Percentiles rank a stretch among this genome's conserved stretches.
phyloP scores from a whole-genome alignment of 2,113 vertebrate genomes.

The Leptobrachium ailaonicum region DNA sequence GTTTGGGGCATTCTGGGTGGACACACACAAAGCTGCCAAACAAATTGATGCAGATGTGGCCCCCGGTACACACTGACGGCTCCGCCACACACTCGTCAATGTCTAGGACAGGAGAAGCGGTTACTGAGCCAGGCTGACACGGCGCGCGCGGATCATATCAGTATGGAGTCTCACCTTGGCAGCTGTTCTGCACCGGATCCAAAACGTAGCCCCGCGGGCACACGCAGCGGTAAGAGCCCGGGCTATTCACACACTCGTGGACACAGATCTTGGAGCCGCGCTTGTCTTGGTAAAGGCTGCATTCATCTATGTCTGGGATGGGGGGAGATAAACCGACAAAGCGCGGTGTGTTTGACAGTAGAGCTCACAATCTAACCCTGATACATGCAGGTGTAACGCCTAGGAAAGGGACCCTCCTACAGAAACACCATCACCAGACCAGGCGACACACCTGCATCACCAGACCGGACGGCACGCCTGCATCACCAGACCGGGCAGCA shows the following conservation, averaged over 20 bases:
- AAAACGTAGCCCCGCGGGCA: constrained; percentile 80
- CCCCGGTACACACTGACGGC: constrained; percentile 78
- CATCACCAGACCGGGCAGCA: no score
- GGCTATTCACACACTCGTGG: constrained; percentile 79
- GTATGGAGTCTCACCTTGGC: constrained; percentile 69
- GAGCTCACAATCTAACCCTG: no score
- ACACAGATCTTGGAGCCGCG: constrained; percentile 72
- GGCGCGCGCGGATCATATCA: background rate
- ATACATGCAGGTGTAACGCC: no score
- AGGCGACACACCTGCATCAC: no score
- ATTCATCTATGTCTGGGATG: constrained; percentile 83
- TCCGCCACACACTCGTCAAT: constrained; percentile 77
- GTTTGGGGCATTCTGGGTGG: constrained; percentile 74
- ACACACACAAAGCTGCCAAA: constrained; percentile 79
- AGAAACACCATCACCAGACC: no score
- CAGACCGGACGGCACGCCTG: no score
- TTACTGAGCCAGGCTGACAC: background rate
- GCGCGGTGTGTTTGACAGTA: no score
- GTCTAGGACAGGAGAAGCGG: constrained; percentile 60
- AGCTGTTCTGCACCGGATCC: constrained; percentile 69
- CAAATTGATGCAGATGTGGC: constrained; percentile 79
- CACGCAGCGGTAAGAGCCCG: constrained; percentile 79
- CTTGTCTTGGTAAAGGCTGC: constrained; percentile 78
- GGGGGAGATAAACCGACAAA: no score
- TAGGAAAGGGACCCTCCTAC: no score